These are phyloP conservation scores for Tipula helvola DNA, from an alignment of 2,888 invertebrate species.

Conservation along the genomic window DNA sequence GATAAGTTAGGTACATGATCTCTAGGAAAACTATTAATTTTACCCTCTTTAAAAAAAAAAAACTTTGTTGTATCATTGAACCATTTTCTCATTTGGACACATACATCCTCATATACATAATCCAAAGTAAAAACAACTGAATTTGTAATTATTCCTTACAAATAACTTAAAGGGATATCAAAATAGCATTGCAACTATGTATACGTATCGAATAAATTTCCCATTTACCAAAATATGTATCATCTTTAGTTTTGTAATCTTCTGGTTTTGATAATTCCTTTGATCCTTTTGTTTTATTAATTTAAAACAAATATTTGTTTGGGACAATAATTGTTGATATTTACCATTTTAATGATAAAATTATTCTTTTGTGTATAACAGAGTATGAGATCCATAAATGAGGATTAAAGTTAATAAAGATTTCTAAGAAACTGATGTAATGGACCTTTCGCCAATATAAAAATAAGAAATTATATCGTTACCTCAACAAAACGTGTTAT, in stretches of 20 bases:
- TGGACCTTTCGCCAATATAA: no score
- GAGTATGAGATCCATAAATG: no score
- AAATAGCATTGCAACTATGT: not conserved
- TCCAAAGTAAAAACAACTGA: not conserved
- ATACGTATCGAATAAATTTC: not conserved
- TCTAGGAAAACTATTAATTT: no score
- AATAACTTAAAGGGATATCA: not conserved
- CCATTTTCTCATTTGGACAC: no score
- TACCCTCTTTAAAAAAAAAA: no score
- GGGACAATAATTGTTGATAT: not conserved
- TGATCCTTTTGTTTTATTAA: not conserved
- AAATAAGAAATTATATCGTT: not conserved
- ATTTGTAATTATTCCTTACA: not conserved
- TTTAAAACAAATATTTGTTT: not conserved
- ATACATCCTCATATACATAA: not conserved
- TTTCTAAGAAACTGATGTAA: no score
- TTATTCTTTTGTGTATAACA: not conserved
- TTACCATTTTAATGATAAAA: not conserved
- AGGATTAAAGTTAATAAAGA: no score
- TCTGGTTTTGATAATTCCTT: constrained; percentile 4
- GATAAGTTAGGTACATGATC: no score
- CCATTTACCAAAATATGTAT: not conserved
- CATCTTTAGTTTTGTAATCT: not conserved
- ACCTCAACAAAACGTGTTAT: not conserved
- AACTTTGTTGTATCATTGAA: no score